Conservation (phyloP, 2,797 vertebrate genomes). For the Argyrosomus regius region DNA sequence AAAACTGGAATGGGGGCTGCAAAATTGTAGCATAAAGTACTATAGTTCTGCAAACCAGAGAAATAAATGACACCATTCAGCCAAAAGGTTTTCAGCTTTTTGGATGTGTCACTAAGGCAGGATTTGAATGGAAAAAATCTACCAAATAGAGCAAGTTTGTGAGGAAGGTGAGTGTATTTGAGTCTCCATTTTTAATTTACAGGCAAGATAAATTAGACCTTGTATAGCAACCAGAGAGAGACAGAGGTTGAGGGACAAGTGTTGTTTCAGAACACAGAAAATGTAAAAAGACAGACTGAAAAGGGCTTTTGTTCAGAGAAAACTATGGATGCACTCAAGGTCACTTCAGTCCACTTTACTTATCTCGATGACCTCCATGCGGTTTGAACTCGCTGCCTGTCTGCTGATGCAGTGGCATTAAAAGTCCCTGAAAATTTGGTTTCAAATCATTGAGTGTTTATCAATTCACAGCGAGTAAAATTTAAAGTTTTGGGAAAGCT, state of each 20-base stretch:
- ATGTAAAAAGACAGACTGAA: background rate
- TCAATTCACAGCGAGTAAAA: background rate
- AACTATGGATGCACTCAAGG: background rate
- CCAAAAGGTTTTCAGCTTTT: conserved; percentile 20
- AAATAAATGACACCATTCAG: conserved; percentile 29
- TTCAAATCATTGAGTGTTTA: background rate
- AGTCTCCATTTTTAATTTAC: background rate
- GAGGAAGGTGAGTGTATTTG: background rate
- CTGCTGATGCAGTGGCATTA: background rate
- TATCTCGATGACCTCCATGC: background rate
- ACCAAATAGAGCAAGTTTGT: background rate
- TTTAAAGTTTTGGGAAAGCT: background rate
- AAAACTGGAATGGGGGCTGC: background rate
- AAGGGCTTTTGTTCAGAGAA: background rate
- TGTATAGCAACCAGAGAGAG: background rate
- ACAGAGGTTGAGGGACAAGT: background rate
- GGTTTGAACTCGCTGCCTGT: background rate
- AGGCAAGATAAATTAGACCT: background rate
- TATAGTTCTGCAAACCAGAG: conserved; percentile 10
- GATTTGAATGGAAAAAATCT: background rate
- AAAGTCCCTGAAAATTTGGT: background rate
- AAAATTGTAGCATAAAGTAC: background rate
- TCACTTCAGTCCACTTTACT: background rate
- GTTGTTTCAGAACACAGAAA: background rate
- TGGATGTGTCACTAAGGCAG: conserved; percentile 5